A percentile compares a stretch with the other conserved stretches of the same genome.
These are phyloP conservation scores for Calephelis virginiensis DNA, from an alignment of 1,140 invertebrate species.

Conservation along the genomic window DNA sequence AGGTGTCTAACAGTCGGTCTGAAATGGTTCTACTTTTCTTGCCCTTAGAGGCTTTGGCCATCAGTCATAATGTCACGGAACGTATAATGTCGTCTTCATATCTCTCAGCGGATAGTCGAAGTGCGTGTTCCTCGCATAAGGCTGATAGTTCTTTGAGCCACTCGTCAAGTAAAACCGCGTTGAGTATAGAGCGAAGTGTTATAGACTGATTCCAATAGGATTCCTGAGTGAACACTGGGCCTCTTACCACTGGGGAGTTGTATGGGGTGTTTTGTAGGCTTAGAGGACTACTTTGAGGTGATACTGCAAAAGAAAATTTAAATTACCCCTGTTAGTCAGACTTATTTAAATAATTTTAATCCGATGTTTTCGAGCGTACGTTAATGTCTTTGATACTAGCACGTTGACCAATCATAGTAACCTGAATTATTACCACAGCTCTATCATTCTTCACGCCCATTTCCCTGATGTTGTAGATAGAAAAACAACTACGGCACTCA, in stretches of 20 bases:
- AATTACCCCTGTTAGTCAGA: too few relatives aligned
- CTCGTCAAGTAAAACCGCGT: constrained; percentile 94
- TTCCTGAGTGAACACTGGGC: constrained; percentile 58
- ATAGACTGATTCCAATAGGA: constrained; percentile 72
- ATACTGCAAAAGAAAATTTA: constrained; percentile 24
- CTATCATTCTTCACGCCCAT: too few relatives aligned
- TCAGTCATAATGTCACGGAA: constrained; percentile 67
- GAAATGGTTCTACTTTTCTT: constrained; percentile 32
- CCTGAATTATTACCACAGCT: too few relatives aligned
- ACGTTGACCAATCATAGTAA: too few relatives aligned
- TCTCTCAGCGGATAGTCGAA: constrained; percentile 60
- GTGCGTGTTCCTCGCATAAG: constrained; percentile 93
- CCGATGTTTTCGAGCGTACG: too few relatives aligned
- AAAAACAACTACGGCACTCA: too few relatives aligned
- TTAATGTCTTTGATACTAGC: too few relatives aligned
- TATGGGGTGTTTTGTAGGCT: constrained; percentile 35
- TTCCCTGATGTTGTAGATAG: too few relatives aligned
- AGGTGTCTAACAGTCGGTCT: constrained; percentile 17
- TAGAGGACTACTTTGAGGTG: constrained; percentile 42
- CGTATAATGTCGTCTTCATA: constrained; percentile 58
- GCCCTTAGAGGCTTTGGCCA: constrained; percentile 43
- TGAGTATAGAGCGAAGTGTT: constrained; percentile 59
- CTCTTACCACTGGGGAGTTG: constrained; percentile 41
- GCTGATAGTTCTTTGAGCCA: constrained; percentile 96
- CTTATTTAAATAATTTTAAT: too few relatives aligned